Conservation (phyloP, 2,888 invertebrate species). For the Tanypteryx hageni region DNA sequence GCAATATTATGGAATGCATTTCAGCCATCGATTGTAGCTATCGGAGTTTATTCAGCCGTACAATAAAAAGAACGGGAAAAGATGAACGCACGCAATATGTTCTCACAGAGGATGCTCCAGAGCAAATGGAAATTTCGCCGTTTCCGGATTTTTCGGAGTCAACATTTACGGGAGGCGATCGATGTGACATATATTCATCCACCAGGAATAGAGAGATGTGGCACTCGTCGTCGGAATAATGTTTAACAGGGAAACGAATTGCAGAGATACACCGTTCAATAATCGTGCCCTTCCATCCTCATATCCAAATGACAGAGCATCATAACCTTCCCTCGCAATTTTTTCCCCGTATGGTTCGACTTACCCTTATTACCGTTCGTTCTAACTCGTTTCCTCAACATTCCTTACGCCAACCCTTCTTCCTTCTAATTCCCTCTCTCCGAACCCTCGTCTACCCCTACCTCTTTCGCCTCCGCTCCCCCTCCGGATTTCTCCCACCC, state of each 20-base stretch:
- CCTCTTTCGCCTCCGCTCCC: background rate
- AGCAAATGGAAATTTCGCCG: too few relatives aligned
- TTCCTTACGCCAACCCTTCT: background rate
- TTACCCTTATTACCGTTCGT: background rate
- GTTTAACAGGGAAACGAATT: too few relatives aligned
- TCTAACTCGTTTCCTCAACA: background rate
- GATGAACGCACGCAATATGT: too few relatives aligned
- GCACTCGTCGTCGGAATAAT: background rate
- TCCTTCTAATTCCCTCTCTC: background rate
- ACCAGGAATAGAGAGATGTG: background rate
- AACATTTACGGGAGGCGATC: too few relatives aligned
- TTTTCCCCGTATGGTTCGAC: background rate
- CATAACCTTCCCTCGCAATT: background rate
- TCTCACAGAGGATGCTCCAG: too few relatives aligned
- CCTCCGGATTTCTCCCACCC: background rate
- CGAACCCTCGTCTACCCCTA: background rate
- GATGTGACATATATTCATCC: too few relatives aligned
- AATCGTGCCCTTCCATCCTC: background rate
- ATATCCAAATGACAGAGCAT: background rate
- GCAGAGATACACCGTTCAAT: background rate
- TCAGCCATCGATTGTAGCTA: too few relatives aligned
- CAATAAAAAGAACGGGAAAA: too few relatives aligned
- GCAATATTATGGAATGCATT: too few relatives aligned
- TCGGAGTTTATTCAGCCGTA: too few relatives aligned
- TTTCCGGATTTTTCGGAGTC: too few relatives aligned